Conservation (phyloP, 2,888 invertebrate species). For the Anagyrus pseudococci region DNA sequence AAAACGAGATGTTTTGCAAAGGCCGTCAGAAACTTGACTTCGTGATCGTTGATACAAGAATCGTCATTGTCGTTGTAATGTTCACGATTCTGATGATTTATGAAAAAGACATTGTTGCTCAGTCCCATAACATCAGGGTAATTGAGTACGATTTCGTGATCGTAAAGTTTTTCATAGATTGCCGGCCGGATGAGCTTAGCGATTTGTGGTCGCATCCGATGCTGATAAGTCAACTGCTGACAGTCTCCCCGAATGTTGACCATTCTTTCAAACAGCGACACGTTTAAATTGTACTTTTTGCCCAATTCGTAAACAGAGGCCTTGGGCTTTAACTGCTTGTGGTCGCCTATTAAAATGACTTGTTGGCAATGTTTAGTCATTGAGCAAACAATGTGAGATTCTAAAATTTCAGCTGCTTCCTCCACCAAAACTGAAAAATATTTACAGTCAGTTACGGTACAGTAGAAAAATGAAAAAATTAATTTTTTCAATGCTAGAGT, state of each 20-base stretch:
- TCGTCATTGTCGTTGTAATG: slow-evolving; percentile 9
- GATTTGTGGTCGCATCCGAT: slow-evolving; percentile 8
- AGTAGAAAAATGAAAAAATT: too few species aligned
- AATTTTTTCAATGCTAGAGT: too few species aligned
- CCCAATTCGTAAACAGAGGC: slow-evolving; percentile 6
- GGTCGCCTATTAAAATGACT: slow-evolving; percentile 6
- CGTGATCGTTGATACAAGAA: slow-evolving; percentile 9
- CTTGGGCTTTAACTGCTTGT: slow-evolving; percentile 13
- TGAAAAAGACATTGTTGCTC: slow-evolving; percentile 16
- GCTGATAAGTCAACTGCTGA: neutral
- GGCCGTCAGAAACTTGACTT: slow-evolving; percentile 5
- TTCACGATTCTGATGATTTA: slow-evolving; percentile 11
- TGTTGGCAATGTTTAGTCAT: slow-evolving; percentile 10
- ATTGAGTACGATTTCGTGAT: neutral
- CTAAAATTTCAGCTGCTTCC: slow-evolving; percentile 17
- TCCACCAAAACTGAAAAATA: slow-evolving; percentile 9
- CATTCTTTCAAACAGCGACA: slow-evolving; percentile 16
- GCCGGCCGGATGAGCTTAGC: neutral
- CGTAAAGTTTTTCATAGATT: neutral
- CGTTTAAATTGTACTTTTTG: slow-evolving; percentile 9
- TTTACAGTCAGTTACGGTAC: too few species aligned
- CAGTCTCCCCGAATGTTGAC: slow-evolving; percentile 1
- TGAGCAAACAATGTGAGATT: slow-evolving; percentile 13
- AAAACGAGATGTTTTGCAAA: slow-evolving; percentile 15
- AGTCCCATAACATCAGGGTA: slow-evolving; percentile 18